Evolutionary conservation across 2,113 vertebrate species (phyloP), one percentile per base, ranked within the genome.

Genomic region (Bagarius yarrelli): DNA sequence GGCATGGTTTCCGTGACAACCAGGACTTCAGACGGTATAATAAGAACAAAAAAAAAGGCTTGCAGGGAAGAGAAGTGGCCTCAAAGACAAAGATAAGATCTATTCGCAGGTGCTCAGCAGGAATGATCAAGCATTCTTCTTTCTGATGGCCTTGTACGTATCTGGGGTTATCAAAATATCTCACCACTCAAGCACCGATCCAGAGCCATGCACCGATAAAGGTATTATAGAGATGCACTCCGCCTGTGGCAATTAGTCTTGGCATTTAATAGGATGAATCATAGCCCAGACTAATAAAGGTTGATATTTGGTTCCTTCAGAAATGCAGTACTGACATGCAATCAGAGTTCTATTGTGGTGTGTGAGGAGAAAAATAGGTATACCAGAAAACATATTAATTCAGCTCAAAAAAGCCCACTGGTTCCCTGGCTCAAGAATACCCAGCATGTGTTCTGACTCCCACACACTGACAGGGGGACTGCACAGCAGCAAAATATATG

Each of bases 1-100:
- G 74, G 75, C 57, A 59, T 63, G 61, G 85, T 85, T 76, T 80
- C 86, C 57, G 44, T 83, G 84, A 80, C 82, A 80, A 87, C 84
- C 53, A 55, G 59, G 66, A 57, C 67, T 78, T 70, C 64, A 83
- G 76, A 64, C 55, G 25, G 55, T 69, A 73, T 55, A 78, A 67
- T 40, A 30, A 44, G 44, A 67, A 15, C 23, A 36, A 57, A 55
- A 50, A 60, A 64, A 25, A 16, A 27, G 36, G 25, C 19, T 25
- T 60, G 69, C 63, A 50, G 15, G 75, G 75, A 80, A 44, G 16
- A 76, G 57, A 69, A 77, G 23, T 79, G 56, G 13, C 27, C 23
- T 27, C 55, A 76, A 67, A 81, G 61, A 40, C 57, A 16, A 40
- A 56, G 86, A 85, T 83, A 81, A 73, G 61, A 81, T 81, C 52